Evolutionary conservation across 2,888 invertebrate genomes (phyloP).

Genomic region (Macropis europaea): DNA sequence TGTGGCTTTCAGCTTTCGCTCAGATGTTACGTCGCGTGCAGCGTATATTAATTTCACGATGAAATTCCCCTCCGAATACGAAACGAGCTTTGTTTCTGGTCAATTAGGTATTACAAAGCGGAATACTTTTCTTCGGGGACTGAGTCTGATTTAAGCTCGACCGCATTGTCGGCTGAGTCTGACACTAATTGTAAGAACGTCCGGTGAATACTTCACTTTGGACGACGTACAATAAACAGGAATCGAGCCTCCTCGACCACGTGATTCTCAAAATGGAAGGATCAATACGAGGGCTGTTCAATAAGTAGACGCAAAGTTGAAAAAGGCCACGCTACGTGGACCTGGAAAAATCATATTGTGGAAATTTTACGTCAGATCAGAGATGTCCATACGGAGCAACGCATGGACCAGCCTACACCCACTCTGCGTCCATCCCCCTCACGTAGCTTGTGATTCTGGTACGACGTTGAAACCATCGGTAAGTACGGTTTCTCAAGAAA

Average conservation of each 20-base stretch:
- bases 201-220: slow-evolving; percentile 6
- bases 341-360: no score
- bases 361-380: no score
- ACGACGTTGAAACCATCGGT: no score
- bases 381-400: no score
- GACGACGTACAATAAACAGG: background rate
- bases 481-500: no score
- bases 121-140: background rate
- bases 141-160: slow-evolving; percentile 2
- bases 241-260: background rate
- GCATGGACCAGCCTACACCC: no score
- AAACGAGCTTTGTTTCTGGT: slow-evolving; percentile 3
- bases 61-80: background rate
- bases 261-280: background rate
- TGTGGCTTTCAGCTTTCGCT: background rate
- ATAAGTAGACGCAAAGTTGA: no score
- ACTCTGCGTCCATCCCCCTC: no score
- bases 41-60: slow-evolving; percentile 12
- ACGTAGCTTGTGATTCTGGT: no score
- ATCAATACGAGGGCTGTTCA: no score
- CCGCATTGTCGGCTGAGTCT: slow-evolving; percentile 1
- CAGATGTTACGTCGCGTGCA: background rate
- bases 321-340: no score
- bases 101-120: background rate
- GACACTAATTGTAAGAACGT: background rate